Conservation (phyloP, 2,797 vertebrate species). For the Pelochelys cantorii region DNA sequence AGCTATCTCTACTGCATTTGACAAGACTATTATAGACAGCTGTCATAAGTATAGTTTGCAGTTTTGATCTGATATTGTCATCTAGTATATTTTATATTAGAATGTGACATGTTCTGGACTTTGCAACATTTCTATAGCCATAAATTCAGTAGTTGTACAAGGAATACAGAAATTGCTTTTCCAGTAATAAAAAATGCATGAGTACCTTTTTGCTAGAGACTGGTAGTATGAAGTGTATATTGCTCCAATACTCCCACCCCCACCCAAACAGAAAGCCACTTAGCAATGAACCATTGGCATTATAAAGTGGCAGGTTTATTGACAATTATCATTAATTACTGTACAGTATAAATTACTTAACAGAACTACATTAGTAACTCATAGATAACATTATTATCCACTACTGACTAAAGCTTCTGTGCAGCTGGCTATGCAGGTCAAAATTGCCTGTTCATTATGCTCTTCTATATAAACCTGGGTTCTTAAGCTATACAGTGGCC, state of each 20-base stretch:
- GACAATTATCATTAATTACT: not conserved
- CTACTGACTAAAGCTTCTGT: not conserved
- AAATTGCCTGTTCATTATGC: not conserved
- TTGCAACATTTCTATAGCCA: not conserved
- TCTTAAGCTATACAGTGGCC: not conserved
- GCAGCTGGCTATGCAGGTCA: not conserved
- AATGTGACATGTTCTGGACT: slow-evolving; percentile 7
- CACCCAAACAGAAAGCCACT: not conserved
- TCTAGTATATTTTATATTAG: not conserved
- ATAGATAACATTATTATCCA: not conserved
- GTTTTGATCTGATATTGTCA: slow-evolving; percentile 31
- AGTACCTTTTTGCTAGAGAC: not conserved
- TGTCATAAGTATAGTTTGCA: not conserved
- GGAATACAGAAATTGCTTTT: not conserved
- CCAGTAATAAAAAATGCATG: not conserved
- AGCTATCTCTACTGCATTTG: not conserved
- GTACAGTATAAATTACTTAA: not conserved
- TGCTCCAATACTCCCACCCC: not conserved
- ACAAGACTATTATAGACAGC: slow-evolving; percentile 29
- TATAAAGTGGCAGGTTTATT: not conserved
- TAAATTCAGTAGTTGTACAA: not conserved
- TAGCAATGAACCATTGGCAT: not conserved
- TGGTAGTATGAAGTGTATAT: not conserved
- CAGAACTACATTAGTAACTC: not conserved
- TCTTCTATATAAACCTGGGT: not conserved